Conservation (phyloP, 2,888 invertebrate genomes). For the Eilema griseolum region DNA sequence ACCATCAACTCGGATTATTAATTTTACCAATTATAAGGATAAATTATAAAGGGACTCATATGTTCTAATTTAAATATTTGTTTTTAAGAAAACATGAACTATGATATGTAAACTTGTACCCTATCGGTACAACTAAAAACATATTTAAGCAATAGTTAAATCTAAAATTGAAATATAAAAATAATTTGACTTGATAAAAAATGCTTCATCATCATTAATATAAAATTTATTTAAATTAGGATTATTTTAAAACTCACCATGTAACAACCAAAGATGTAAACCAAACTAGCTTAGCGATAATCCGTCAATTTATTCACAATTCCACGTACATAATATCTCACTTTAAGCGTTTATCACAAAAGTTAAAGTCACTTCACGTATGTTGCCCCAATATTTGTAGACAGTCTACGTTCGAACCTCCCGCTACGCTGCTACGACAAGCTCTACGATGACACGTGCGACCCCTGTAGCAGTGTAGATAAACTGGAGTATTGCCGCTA, state of each 20-base stretch:
- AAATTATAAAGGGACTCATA: too few relatives aligned
- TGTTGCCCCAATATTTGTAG: conserved; percentile 60
- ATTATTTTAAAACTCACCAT: conserved; percentile 67
- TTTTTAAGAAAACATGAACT: too few relatives aligned
- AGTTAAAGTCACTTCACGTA: conserved; percentile 64
- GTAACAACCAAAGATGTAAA: conserved; percentile 61
- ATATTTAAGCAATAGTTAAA: neutral
- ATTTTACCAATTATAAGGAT: too few relatives aligned
- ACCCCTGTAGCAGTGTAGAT: conserved; percentile 70
- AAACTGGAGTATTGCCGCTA: conserved; percentile 75
- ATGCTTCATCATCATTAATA: neutral
- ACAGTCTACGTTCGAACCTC: conserved; percentile 50
- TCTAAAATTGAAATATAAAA: neutral
- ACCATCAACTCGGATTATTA: too few relatives aligned
- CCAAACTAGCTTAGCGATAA: conserved; percentile 57
- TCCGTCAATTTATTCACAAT: conserved; percentile 66
- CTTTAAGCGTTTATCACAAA: conserved; percentile 56
- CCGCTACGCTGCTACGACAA: conserved; percentile 68
- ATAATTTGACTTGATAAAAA: neutral
- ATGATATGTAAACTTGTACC: neutral
- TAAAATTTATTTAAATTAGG: neutral
- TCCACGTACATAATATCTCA: conserved; percentile 62
- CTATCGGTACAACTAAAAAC: neutral
- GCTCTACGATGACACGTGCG: conserved; percentile 70
- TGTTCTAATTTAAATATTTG: too few relatives aligned